Conservation (phyloP, 2,797 vertebrate species). For the Okamejei kenojei region DNA sequence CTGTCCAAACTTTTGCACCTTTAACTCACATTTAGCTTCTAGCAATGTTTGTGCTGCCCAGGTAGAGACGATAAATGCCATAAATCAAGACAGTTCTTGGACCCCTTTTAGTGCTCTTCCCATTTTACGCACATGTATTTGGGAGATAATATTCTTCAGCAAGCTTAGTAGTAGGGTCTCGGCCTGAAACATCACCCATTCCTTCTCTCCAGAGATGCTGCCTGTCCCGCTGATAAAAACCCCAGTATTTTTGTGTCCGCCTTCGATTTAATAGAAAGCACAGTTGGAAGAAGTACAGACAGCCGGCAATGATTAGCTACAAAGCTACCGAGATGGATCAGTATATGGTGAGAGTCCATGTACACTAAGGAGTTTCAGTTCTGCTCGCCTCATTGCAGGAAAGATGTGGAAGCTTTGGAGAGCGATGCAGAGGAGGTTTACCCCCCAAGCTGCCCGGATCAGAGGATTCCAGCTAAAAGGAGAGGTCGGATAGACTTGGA, state of each 20-base stretch:
- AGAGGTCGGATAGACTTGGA: too few species aligned
- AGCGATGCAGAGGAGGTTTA: too few species aligned
- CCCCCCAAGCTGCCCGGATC: too few species aligned
- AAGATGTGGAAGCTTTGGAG: too few species aligned
- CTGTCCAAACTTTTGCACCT: background rate
- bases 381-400: too few species aligned
- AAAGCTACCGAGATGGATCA: background rate
- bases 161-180: background rate
- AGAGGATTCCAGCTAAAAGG: too few species aligned
- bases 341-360: background rate
- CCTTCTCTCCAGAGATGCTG: too few species aligned
- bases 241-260: too few species aligned
- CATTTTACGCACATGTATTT: background rate
- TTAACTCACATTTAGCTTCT: background rate
- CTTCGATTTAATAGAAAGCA: background rate
- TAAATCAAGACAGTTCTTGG: background rate
- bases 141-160: background rate
- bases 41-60: background rate
- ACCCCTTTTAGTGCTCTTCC: background rate
- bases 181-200: too few species aligned
- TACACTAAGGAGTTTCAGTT: too few species aligned
- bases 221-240: too few species aligned
- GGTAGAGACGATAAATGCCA: background rate
- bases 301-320: background rate
- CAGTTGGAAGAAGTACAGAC: background rate